Evolutionary conservation across 1,140 invertebrate genomes (phyloP), one percentile per base, ranked within the genome.

Genomic region (Ceratoteleas bidentatus): DNA sequence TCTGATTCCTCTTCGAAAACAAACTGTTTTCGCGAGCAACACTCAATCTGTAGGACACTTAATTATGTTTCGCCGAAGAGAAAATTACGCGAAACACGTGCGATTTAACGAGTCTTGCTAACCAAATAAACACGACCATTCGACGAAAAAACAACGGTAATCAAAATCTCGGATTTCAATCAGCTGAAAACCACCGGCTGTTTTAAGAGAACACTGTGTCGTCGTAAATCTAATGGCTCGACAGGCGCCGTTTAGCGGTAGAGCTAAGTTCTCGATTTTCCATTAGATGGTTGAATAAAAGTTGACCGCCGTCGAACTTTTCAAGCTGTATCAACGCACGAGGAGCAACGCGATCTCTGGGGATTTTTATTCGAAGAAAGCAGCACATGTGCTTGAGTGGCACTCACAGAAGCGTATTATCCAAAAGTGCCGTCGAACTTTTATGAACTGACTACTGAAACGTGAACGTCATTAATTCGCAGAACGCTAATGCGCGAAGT

Each of bases 331-430:
- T 72, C 64, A 64, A 69, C 58, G 64, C 49, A 33, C 50, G 15
- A 43, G 14, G 62, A 45, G 57, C 7, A 40, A 52, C 43, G 53
- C 65, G 66, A 68, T 74, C 74, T 65, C 80, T 43, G 47, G 69
- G 75, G 75, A 78, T 73, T 77, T 78, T 77, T 77, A 78, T 83
- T 78, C 74, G 64, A 83, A 74, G 74, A 83, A 83, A 78, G 64
- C 69, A 62, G 10, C 81, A 78, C 65, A 57, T 75, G 75, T 83
- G 65, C 65, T 72, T 68, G 80, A 82, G 80, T 61, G 52, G 50
- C 80, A 82, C 73, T 73, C 75, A 56, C 56, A 47, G 40, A 83
- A 83, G 69, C 61, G 65, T 75, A 75, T 75, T 81, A 75, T 53
- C 57, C 34, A 16, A 75, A 76, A 75, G 54, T 54, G 50, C 70